A percentile compares a stretch with the other conserved stretches of the same genome.
Evolutionary conservation across 1,140 invertebrate genomes (phyloP).

Genomic region (Drosophila subobscura): DNA sequence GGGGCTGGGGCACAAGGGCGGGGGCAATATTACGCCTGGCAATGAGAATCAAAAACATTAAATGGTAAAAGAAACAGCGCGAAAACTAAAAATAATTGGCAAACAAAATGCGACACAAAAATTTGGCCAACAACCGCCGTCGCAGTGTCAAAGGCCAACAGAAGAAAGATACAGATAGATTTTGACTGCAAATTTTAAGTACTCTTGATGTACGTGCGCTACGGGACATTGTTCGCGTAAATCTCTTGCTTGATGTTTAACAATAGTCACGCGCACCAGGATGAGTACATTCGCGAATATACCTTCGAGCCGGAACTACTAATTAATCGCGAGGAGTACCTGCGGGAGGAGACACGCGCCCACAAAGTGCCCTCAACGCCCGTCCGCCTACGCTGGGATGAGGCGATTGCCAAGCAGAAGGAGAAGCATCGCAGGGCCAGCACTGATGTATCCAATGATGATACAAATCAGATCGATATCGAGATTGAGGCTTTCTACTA

Average conservation of each 20-base stretch:
- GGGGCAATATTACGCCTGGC: conserved; percentile 55
- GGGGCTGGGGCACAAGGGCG: conserved; percentile 64
- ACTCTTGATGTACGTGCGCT: conserved; percentile 4
- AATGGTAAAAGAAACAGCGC: conserved; percentile 32
- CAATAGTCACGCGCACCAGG: conserved; percentile 70
- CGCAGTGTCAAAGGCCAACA: conserved; percentile 75
- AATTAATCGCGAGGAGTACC: conserved; percentile 80
- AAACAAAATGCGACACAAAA: conserved; percentile 78
- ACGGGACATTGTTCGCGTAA: conserved; percentile 35
- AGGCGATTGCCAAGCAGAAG: conserved; percentile 76
- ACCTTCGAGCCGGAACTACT: conserved; percentile 82
- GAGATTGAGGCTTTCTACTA: conserved; percentile 83
- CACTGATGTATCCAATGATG: conserved; percentile 58
- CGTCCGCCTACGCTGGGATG: conserved; percentile 72
- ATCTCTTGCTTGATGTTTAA: conserved; percentile 78
- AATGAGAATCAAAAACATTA: conserved; percentile 44
- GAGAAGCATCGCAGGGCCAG: conserved; percentile 56
- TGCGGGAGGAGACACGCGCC: conserved; percentile 64
- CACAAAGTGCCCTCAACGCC: conserved; percentile 58
- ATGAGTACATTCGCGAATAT: conserved; percentile 83
- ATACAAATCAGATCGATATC: conserved; percentile 79
- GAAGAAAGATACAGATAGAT: conserved; percentile 17
- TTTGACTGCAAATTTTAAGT: conserved; percentile 37
- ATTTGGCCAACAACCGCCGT: conserved; percentile 71
- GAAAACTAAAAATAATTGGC: conserved; percentile 77